Evolutionary conservation across 2,113 vertebrate genomes (phyloP).

Genomic region (Hippocampus zosterae): DNA sequence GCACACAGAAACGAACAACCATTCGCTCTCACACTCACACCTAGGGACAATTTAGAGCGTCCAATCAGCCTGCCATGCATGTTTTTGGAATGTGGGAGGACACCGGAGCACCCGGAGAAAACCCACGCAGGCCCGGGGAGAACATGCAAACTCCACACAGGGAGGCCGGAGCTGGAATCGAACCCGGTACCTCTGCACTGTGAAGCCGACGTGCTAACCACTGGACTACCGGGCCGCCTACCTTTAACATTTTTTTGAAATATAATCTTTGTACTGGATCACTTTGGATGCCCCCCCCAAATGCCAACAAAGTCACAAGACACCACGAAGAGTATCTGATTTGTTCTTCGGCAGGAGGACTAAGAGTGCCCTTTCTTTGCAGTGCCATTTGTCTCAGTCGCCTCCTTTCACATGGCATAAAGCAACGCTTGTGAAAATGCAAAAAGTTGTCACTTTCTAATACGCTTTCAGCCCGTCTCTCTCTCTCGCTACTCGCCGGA

Average conservation of each 20-base stretch:
- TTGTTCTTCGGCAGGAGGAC: background rate
- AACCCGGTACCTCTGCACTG: too few species aligned
- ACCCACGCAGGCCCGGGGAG: too few species aligned
- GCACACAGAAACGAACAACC: too few species aligned
- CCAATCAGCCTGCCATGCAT: too few species aligned
- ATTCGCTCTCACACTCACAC: too few species aligned
- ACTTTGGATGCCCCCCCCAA: background rate
- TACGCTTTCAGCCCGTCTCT: conserved; percentile 17
- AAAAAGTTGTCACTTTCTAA: conserved; percentile 19
- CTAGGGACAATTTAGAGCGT: too few species aligned
- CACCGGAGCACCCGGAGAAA: too few species aligned
- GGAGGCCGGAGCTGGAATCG: too few species aligned
- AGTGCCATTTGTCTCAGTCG: background rate
- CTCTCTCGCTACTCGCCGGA: conserved; percentile 4
- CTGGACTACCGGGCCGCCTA: too few species aligned
- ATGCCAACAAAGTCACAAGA: background rate
- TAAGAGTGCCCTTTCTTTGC: background rate
- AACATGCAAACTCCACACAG: too few species aligned
- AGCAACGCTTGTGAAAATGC: background rate
- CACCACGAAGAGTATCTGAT: background rate
- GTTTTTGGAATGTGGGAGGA: too few species aligned
- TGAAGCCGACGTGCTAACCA: too few species aligned
- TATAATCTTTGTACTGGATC: background rate
- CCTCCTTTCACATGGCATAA: conserved; percentile 7
- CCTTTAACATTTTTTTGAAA: background rate